Evolutionary conservation across 1,140 invertebrate genomes (phyloP).

Genomic region (Meloidogyne hapla): DNA sequence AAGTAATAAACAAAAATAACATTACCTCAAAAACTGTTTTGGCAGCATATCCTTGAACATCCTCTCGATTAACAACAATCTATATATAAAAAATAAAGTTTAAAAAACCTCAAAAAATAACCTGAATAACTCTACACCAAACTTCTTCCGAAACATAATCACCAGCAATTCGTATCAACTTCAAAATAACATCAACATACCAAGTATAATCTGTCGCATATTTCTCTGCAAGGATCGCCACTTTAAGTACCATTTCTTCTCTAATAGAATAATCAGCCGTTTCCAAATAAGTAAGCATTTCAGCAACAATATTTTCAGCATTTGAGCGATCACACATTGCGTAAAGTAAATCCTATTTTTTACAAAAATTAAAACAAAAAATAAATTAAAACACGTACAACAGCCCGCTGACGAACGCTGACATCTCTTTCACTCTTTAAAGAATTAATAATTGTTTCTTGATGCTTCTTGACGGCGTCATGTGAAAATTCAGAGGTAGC

Average conservation of each 20-base stretch:
- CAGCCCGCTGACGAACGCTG: slow-evolving; percentile 93
- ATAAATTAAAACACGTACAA: slow-evolving; percentile 65
- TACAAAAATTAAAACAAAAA: not conserved
- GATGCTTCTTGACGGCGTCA: slow-evolving; percentile 99
- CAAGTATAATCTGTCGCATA: slow-evolving; percentile 99
- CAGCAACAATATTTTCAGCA: slow-evolving; percentile 97
- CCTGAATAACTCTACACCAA: slow-evolving; percentile 98
- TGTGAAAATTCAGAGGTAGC: slow-evolving; percentile 99
- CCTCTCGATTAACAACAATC: slow-evolving; percentile 98
- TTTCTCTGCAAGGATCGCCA: slow-evolving; percentile 98
- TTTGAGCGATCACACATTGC: slow-evolving; percentile 99
- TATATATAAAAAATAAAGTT: slow-evolving; percentile 30
- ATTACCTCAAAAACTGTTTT: slow-evolving; percentile 93
- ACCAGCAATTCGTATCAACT: slow-evolving; percentile 97
- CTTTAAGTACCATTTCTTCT: slow-evolving; percentile 99
- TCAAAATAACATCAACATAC: slow-evolving; percentile 98
- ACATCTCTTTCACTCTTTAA: slow-evolving; percentile 98
- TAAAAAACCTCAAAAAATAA: slow-evolving; percentile 15
- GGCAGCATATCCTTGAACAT: slow-evolving; percentile 94
- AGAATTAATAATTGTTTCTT: slow-evolving; percentile 97
- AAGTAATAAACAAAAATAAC: slow-evolving; percentile 7
- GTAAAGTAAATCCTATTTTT: slow-evolving; percentile 83
- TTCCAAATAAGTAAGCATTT: slow-evolving; percentile 98
- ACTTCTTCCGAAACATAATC: slow-evolving; percentile 93
- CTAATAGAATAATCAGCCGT: slow-evolving; percentile 99